These are phyloP conservation scores for Drosophila micromelanica DNA, from an alignment of 1,140 invertebrate genomes.

Conservation along the genomic window DNA sequence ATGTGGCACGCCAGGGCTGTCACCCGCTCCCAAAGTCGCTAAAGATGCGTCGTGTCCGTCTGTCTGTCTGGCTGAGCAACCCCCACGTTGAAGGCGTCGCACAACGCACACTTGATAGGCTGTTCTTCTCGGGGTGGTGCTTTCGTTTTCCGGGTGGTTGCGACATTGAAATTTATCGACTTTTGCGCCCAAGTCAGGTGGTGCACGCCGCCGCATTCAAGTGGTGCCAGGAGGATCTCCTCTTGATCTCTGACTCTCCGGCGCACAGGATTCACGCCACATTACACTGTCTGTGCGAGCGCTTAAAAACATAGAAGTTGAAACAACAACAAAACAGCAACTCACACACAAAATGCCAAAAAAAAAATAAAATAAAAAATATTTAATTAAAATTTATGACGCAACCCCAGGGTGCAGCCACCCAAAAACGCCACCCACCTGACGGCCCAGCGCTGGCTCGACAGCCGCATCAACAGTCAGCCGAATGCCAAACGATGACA, in stretches of 20 bases:
- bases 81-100: conserved; percentile 8
- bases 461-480: conserved; percentile 34
- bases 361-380: conserved; percentile 47
- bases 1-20: conserved; percentile 63
- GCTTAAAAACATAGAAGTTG: conserved; percentile 6
- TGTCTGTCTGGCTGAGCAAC: conserved; percentile 20
- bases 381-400: conserved; percentile 82
- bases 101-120: not conserved
- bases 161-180: conserved; percentile 78
- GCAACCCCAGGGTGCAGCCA: conserved; percentile 64
- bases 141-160: conserved; percentile 27
- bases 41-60: conserved; percentile 18
- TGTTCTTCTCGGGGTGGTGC: conserved; percentile 37
- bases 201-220: conserved; percentile 39
- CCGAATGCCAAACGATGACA: conserved; percentile 45
- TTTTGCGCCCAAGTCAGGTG: conserved; percentile 40
- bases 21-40: conserved; percentile 22
- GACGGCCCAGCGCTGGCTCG: conserved; percentile 4
- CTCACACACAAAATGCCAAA: conserved; percentile 33
- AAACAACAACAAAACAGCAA: conserved; percentile 23
- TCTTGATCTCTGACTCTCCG: conserved; percentile 38
- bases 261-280: conserved; percentile 29
- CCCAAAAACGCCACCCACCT: conserved; percentile 37
- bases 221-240: conserved; percentile 50
- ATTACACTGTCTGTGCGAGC: conserved; percentile 45